Percentiles rank a stretch among this genome's conserved stretches.
phyloP scores from a whole-genome alignment of 2,797 vertebrate species.

The Alosa sapidissima region DNA sequence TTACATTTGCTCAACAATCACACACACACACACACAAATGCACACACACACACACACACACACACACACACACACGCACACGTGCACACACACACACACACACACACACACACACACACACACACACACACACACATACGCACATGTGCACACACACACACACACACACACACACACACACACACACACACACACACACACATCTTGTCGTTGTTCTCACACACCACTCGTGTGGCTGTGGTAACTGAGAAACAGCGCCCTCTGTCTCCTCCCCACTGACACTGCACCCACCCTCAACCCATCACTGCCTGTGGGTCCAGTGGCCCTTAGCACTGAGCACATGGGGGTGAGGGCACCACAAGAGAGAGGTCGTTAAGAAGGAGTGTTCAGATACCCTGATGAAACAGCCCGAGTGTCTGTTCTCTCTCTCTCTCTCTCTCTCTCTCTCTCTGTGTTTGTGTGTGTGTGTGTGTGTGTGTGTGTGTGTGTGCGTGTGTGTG shows the following conservation, averaged over 20 bases:
- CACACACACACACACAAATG: neutral
- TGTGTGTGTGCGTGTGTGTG: too few relatives aligned
- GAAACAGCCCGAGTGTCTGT: too few relatives aligned
- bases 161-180: neutral
- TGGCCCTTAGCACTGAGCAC: neutral
- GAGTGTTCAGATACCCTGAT: too few relatives aligned
- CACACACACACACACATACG: neutral
- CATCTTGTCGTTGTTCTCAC: neutral
- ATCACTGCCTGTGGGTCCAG: neutral
- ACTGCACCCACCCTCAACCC: constrained; percentile 17
- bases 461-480: too few relatives aligned
- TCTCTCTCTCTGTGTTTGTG: too few relatives aligned
- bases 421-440: too few relatives aligned
- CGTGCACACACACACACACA: neutral
- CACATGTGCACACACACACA: neutral
- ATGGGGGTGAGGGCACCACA: too few relatives aligned
- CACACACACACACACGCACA: neutral
- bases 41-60: neutral
- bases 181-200: neutral
- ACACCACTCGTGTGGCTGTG: neutral
- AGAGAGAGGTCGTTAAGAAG: too few relatives aligned
- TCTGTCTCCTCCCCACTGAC: neutral
- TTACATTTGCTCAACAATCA: neutral
- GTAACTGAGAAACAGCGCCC: neutral
- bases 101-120: neutral